A percentile compares a stretch with the other conserved stretches of the same genome.
These are phyloP conservation scores for Heliconius charithonia DNA, from an alignment of 2,888 invertebrate genomes.

Conservation along the genomic window DNA sequence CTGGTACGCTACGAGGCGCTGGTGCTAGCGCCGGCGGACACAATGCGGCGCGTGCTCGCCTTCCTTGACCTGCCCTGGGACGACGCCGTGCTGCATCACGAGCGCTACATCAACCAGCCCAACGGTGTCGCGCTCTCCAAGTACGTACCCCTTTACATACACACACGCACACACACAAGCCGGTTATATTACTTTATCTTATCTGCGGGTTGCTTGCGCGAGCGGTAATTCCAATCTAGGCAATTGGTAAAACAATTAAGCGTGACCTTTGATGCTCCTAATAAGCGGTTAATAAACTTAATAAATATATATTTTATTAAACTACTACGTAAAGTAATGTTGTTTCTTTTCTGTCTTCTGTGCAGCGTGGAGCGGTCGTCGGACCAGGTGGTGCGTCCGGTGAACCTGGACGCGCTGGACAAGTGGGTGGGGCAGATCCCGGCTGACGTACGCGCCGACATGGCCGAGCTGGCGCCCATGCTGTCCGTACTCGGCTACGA, in stretches of 20 bases:
- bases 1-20: constrained; percentile 98
- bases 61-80: constrained; percentile 98
- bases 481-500: constrained; percentile 96
- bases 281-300: neutral
- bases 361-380: constrained; percentile 97
- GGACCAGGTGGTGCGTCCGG: constrained; percentile 99
- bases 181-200: neutral
- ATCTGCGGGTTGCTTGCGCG: neutral
- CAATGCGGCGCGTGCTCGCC: constrained; percentile 93
- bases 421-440: constrained; percentile 96
- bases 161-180: neutral
- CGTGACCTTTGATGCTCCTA: neutral
- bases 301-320: neutral
- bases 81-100: constrained; percentile 97
- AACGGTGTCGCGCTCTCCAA: constrained; percentile 97
- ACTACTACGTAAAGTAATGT: neutral
- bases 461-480: constrained; percentile 98
- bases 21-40: constrained; percentile 95
- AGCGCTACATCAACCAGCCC: constrained; percentile 97
- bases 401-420: constrained; percentile 96
- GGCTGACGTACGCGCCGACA: constrained; percentile 95
- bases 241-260: constrained; percentile 8
- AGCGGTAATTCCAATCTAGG: constrained; percentile 1
- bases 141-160: constrained; percentile 72
- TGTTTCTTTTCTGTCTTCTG: constrained; percentile 51